Evolutionary conservation across 2,888 invertebrate species (phyloP).

Genomic region (Diabrotica balteata): DNA sequence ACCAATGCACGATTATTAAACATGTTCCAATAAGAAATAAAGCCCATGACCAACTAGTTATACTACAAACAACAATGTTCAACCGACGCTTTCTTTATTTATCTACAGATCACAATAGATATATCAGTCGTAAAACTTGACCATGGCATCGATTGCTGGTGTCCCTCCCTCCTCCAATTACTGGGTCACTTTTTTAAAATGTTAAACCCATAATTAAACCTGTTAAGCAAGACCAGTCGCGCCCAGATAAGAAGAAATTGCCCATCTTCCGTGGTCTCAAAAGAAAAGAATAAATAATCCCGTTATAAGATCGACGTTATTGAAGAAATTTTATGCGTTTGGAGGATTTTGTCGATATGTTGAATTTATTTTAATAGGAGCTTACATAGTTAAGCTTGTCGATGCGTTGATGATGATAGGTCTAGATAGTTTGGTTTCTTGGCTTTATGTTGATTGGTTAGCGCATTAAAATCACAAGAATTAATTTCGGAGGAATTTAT

Average conservation of each 20-base stretch:
- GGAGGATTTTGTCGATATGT: conserved; percentile 5
- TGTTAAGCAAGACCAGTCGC: conserved; percentile 28
- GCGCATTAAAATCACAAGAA: no score
- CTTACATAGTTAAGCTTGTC: background rate
- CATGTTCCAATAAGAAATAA: no score
- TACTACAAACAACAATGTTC: no score
- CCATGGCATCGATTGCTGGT: background rate
- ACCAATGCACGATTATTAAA: no score
- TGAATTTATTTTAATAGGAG: background rate
- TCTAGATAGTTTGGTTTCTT: no score
- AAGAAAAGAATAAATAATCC: conserved; percentile 15
- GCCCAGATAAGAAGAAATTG: conserved; percentile 26
- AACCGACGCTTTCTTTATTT: no score
- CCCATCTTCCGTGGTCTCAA: conserved; percentile 23
- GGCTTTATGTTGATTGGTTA: no score
- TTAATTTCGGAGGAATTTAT: no score
- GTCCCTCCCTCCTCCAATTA: conserved; percentile 13
- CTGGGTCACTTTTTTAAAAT: conserved; percentile 31
- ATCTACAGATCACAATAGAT: no score
- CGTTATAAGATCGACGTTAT: conserved; percentile 21
- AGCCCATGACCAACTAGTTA: no score
- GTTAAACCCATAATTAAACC: conserved; percentile 27
- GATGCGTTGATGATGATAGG: no score
- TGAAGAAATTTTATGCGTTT: conserved; percentile 4
- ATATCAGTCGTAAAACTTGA: background rate